These are phyloP conservation scores for Armadillidium nasatum DNA, from an alignment of 1,140 invertebrate genomes.

Conservation along the genomic window DNA sequence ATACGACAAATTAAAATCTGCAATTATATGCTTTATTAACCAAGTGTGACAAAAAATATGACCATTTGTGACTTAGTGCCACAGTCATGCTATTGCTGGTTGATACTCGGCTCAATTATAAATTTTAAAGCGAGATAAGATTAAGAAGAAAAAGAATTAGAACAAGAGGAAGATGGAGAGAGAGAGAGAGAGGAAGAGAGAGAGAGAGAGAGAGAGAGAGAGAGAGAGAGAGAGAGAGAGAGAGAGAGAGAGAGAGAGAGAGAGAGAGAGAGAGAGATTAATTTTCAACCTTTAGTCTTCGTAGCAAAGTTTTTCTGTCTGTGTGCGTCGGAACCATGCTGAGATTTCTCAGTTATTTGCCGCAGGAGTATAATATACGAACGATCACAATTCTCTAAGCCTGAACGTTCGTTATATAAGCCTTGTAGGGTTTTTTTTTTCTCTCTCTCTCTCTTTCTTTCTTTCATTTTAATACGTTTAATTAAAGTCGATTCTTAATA, in stretches of 20 bases:
- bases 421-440: not conserved
- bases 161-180: too few relatives aligned
- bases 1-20: not conserved
- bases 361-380: conserved; percentile 1
- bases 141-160: too few relatives aligned
- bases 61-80: too few relatives aligned
- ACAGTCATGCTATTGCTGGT: too few relatives aligned
- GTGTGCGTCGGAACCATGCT: not conserved
- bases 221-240: too few relatives aligned
- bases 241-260: too few relatives aligned
- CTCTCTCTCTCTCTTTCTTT: not conserved
- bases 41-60: not conserved
- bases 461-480: not conserved
- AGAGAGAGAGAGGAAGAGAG: too few relatives aligned
- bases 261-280: not conserved
- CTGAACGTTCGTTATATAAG: not conserved
- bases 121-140: too few relatives aligned
- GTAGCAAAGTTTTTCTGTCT: not conserved
- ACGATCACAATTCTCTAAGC: not conserved
- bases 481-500: conserved; percentile 4
- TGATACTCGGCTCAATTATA: too few relatives aligned
- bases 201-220: not conserved
- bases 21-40: not conserved
- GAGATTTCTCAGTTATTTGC: conserved; percentile 7
- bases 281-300: not conserved